Conservation (phyloP, 2,888 invertebrate species). For the Globia sparganii region DNA sequence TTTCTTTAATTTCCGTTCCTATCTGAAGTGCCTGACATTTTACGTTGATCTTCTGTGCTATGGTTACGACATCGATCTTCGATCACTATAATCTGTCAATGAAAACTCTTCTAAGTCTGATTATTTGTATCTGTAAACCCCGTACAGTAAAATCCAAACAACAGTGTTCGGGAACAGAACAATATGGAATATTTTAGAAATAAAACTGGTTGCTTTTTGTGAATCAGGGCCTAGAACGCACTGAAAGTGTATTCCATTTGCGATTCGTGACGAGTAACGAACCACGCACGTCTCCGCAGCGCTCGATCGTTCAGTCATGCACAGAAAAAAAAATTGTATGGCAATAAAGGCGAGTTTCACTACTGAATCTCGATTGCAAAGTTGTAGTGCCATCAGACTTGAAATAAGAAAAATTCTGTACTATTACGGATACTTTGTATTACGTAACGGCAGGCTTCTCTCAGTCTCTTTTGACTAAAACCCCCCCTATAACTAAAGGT, state of each 20-base stretch:
- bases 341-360: slow-evolving; percentile 33
- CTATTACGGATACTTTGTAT: background rate
- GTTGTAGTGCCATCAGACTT: background rate
- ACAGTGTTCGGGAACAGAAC: background rate
- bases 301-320: slow-evolving; percentile 52
- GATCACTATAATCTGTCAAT: background rate
- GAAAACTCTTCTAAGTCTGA: background rate
- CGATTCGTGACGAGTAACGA: slow-evolving; percentile 79
- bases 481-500: background rate
- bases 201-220: slow-evolving; percentile 32
- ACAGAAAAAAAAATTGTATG: slow-evolving; percentile 47
- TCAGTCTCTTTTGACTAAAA: background rate
- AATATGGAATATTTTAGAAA: slow-evolving; percentile 18
- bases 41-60: background rate
- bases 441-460: background rate
- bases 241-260: slow-evolving; percentile 70
- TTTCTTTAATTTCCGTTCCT: background rate
- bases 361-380: slow-evolving; percentile 18
- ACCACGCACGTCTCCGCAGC: slow-evolving; percentile 72
- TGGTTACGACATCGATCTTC: background rate
- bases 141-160: background rate
- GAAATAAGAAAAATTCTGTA: background rate
- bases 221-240: slow-evolving; percentile 54
- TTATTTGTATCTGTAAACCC: background rate
- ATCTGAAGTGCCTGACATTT: background rate